These are phyloP conservation scores for Monopis laevigella DNA, from an alignment of 2,888 invertebrate species.

Conservation along the genomic window DNA sequence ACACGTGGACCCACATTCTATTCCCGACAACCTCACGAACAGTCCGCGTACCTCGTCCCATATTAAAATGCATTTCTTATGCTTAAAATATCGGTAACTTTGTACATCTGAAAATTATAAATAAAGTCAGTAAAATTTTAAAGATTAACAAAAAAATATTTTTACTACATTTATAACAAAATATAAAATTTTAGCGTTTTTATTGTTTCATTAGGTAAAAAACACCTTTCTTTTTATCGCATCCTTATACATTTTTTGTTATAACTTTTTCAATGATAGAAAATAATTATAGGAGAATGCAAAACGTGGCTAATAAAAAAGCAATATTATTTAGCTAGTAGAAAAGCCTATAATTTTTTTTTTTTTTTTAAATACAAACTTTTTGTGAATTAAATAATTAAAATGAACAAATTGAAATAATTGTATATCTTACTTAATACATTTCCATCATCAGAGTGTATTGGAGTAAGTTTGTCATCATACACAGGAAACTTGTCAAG, in stretches of 20 bases:
- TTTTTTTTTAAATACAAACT: too few relatives aligned
- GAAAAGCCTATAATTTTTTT: too few relatives aligned
- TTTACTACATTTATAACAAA: neutral
- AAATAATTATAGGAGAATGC: too few relatives aligned
- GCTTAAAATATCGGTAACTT: slow-evolving; percentile 74
- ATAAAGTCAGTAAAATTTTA: neutral
- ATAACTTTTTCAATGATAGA: too few relatives aligned
- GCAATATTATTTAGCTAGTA: too few relatives aligned
- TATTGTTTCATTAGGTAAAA: too few relatives aligned
- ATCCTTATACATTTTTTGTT: too few relatives aligned
- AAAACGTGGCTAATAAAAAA: too few relatives aligned
- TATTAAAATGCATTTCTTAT: slow-evolving; percentile 84
- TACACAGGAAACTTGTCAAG: slow-evolving; percentile 33
- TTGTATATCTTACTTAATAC: slow-evolving; percentile 37
- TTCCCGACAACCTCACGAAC: slow-evolving; percentile 77
- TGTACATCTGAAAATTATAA: slow-evolving; percentile 55
- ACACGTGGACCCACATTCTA: slow-evolving; percentile 74
- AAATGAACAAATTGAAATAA: too few relatives aligned
- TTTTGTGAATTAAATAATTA: too few relatives aligned
- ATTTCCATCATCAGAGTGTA: slow-evolving; percentile 54
- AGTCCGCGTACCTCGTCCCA: slow-evolving; percentile 77
- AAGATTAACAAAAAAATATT: neutral
- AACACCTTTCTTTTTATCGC: too few relatives aligned
- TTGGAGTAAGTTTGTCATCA: slow-evolving; percentile 40
- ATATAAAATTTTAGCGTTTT: neutral